Base-by-base conservation (phyloP, 1,140 invertebrate genomes). In the Drosophila nigromelanica region DNA sequence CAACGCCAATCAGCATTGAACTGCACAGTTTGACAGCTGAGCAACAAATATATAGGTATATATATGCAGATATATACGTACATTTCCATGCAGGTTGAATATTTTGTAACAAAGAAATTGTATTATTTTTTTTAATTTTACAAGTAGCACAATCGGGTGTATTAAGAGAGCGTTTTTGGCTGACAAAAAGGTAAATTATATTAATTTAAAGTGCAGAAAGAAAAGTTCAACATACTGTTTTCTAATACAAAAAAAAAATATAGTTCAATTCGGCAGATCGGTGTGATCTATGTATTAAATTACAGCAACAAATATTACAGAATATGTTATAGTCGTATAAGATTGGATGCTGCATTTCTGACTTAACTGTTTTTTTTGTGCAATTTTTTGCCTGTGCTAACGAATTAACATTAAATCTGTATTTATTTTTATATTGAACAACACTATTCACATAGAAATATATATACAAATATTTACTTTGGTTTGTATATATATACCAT, bases 11-110 rank as follows among this genome's bases (percentile, higher is more conserved):
- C 69, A 87, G 71, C 83, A 82, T 89, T 82, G 82, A 86, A 87
- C 68, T 82, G 83, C 78, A 73, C 68, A 82, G 78, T 82, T 87
- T 86, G 82, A 87, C 72, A 82, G 83, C 83, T 75, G 67, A 81
- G 74, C 63, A 75, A 71, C 69, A 83, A 73, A 48, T 27, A 60
- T 33, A 63, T 50, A 30, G 5, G 48, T 15, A 47, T 43, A 18
- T 61, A 58, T 59, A 59, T 73, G 50, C 15, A 68, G 18, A 21
- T 45, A 45, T 35, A 18, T 42, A 37, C 33, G 5, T 50, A 39
- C 45, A 47, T 43, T 45, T 33, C 37, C 15, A 35, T 66, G 54
- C 64, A 63, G 58, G 58, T 71, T 47, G 54, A 47, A 43, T 50
- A 50, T 27, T 45, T 45, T 42, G 5, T 11, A 45, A 58, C 14